Conservation (phyloP, 2,113 vertebrate genomes). For the Erinaceus europaeus region DNA sequence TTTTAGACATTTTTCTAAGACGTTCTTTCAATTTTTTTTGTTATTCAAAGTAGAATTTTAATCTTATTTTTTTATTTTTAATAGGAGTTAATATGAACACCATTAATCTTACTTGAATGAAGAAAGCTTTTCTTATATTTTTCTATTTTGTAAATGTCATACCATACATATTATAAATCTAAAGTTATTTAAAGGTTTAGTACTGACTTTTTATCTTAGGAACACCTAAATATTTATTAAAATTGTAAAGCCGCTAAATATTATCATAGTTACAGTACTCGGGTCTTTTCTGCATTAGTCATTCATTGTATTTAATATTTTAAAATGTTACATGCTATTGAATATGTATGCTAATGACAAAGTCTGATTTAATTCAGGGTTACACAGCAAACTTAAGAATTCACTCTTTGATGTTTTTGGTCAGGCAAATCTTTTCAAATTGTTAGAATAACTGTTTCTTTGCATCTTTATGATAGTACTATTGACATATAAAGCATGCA, state of each 20-base stretch:
- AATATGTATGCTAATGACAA: background rate
- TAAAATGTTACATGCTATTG: background rate
- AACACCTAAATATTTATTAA: background rate
- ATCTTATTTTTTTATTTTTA: too few relatives aligned
- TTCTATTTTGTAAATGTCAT: background rate
- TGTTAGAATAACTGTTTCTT: background rate
- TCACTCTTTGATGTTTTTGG: background rate
- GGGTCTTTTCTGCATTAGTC: background rate
- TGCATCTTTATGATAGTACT: background rate
- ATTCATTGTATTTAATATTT: background rate
- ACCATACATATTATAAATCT: background rate
- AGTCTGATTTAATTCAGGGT: background rate
- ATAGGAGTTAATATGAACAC: too few relatives aligned
- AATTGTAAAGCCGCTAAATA: background rate
- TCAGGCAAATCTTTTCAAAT: background rate
- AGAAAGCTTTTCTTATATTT: background rate
- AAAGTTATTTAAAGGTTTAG: background rate
- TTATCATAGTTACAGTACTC: background rate
- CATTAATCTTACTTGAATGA: slow-evolving; percentile 1
- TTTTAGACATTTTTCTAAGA: slow-evolving; percentile 17
- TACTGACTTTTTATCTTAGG: too few relatives aligned
- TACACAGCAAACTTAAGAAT: background rate
- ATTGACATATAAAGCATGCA: too few relatives aligned
- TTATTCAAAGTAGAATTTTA: slow-evolving; percentile 23
- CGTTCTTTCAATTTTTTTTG: background rate